Base-by-base conservation (phyloP, 92 coral and sea anemone genomes). In the Umimayanthus kanabou region DNA sequence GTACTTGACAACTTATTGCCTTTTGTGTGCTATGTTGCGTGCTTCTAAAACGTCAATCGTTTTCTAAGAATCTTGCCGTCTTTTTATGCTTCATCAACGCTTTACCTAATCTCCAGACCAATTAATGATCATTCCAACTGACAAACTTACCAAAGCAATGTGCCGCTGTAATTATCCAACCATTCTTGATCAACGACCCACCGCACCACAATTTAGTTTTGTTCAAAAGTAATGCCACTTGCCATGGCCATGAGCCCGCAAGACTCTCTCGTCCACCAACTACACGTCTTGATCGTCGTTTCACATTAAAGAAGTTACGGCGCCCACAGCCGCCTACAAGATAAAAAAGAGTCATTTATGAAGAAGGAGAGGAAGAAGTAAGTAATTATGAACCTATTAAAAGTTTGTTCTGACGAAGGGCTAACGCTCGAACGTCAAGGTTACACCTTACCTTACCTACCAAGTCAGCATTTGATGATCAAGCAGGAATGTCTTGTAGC, bases 221-320 rank as follows among this genome's bases (percentile, higher is more conserved):
- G 67, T 96, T 97, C 26, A 94, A 89, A 73, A 97, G 91, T 20
- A 97, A 90, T 25, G 96, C 95, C 61, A 92, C 96, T 89, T 95
- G 98, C 99, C 99, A 97, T 0, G 99, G 99, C 99, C 99, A 97
- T 1, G 98, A 92, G 47, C 94, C 93, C 23, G 96, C 84, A 14
- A 61, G 82, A 45, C 97, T 93, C 80, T 88, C 98, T 0, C 64
- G 28, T 3, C 99, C 99, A 8, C 99, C 99, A 23, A 97, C 98
- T 23, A 97, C 94, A 33, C 99, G 96, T 4, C 94, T 93, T 43
- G 61, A 85, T 25, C 99, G 90, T 13, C 76, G 61, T 7, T 37
- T 30, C 28, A 25, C 61, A 37, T 9, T 61, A 16, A 55, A 88
- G 53, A 55, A 40, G 15, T 39, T 81, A 42, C 87, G 87, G 15